Conservation (phyloP, 2,797 vertebrate species). For the Phalloptychus januarius region DNA sequence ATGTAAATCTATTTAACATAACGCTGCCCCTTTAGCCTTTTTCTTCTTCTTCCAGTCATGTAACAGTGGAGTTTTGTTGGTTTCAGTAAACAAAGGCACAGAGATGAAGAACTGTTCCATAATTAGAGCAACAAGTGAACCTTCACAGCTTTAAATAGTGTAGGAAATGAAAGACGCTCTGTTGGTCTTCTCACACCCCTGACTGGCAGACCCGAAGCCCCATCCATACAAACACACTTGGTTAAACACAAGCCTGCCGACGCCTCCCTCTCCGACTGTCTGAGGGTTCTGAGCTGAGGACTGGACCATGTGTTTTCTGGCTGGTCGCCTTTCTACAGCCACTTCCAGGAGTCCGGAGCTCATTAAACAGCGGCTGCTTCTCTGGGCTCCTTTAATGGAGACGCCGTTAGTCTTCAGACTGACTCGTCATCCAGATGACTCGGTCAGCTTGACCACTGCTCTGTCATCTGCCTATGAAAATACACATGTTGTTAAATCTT, state of each 20-base stretch:
- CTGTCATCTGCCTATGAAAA: background rate
- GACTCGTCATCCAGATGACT: background rate
- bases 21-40: background rate
- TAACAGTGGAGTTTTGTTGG: background rate
- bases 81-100: background rate
- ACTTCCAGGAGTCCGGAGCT: constrained; percentile 31
- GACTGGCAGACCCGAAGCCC: constrained; percentile 10
- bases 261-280: constrained; percentile 7
- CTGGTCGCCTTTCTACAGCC: constrained; percentile 17
- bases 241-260: background rate
- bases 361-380: constrained; percentile 5
- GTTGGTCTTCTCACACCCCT: constrained; percentile 22
- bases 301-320: constrained; percentile 9
- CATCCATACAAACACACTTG: constrained; percentile 14
- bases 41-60: background rate
- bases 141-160: constrained; percentile 50
- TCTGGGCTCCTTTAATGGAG: background rate
- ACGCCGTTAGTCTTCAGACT: background rate
- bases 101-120: background rate
- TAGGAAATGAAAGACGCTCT: constrained; percentile 44
- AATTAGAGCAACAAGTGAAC: background rate
- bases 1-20: too few relatives aligned
- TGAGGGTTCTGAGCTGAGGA: background rate
- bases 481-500: background rate
- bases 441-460: background rate